These are phyloP conservation scores for Pegea sp. DNA, from an alignment of 23 tunicate species.

Conservation along the genomic window DNA sequence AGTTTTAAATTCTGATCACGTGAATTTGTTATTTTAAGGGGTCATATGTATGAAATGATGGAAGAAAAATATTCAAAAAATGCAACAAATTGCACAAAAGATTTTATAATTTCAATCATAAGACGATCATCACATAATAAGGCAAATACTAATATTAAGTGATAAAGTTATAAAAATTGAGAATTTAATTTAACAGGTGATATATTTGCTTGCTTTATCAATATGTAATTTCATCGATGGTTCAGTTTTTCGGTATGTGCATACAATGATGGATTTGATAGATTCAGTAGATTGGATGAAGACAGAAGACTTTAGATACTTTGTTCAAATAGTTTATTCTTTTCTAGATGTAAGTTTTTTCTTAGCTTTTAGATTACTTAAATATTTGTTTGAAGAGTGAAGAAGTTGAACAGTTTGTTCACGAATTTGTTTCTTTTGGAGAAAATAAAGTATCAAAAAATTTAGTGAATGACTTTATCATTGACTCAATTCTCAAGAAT, in stretches of 20 bases:
- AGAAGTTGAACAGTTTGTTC: slow-evolving; percentile 43
- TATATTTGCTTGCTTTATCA: slow-evolving; percentile 24
- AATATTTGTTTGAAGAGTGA: slow-evolving; percentile 38
- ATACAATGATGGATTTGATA: slow-evolving; percentile 52
- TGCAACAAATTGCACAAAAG: too few relatives aligned
- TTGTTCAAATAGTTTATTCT: slow-evolving; percentile 42
- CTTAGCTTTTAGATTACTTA: too few relatives aligned
- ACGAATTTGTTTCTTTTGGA: slow-evolving; percentile 64
- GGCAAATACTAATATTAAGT: slow-evolving; percentile 8
- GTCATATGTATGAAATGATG: too few relatives aligned
- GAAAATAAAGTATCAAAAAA: slow-evolving; percentile 75
- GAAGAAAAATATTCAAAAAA: too few relatives aligned
- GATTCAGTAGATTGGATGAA: slow-evolving; percentile 41
- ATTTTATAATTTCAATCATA: too few relatives aligned
- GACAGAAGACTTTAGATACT: slow-evolving; percentile 30
- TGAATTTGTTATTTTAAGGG: too few relatives aligned
- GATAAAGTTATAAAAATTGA: neutral
- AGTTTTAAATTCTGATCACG: too few relatives aligned
- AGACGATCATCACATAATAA: slow-evolving; percentile 67
- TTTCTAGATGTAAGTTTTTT: slow-evolving; percentile 29
- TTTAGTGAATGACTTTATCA: slow-evolving; percentile 40
- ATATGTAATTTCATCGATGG: slow-evolving; percentile 55
- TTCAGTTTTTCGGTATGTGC: slow-evolving; percentile 31
- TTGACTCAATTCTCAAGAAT: slow-evolving; percentile 34
- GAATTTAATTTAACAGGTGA: slow-evolving; percentile 16